Evolutionary conservation across 1,140 invertebrate species (phyloP).

Genomic region (Riptortus pedestris): DNA sequence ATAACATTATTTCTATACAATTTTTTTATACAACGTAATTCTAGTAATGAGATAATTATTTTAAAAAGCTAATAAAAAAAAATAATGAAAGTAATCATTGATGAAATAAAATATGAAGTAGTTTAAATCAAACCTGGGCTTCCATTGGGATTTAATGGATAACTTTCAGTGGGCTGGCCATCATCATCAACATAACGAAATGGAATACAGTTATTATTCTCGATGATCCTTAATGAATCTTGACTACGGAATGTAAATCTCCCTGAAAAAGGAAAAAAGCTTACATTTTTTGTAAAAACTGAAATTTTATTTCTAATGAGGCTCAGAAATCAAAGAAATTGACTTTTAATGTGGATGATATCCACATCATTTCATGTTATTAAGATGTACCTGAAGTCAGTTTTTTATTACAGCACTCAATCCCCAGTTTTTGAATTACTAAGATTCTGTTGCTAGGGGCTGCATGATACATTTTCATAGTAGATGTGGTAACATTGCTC

Average conservation of each 20-base stretch:
- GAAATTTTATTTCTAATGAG: background rate
- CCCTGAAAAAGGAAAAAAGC: constrained; percentile 37
- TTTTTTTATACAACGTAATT: no score
- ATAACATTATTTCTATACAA: no score
- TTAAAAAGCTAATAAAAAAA: no score
- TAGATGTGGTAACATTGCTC: no score
- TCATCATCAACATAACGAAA: constrained; percentile 76
- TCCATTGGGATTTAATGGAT: constrained; percentile 93
- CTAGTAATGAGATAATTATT: no score
- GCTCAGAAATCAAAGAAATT: background rate
- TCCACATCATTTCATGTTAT: no score
- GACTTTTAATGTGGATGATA: background rate
- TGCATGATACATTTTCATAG: no score
- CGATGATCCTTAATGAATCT: constrained; percentile 45
- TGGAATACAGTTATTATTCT: constrained; percentile 53
- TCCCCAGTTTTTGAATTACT: no score
- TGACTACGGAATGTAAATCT: constrained; percentile 45
- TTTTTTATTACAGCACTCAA: no score
- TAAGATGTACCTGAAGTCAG: no score
- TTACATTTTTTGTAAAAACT: background rate
- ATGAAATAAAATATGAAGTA: background rate
- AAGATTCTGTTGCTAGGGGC: no score
- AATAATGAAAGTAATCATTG: no score
- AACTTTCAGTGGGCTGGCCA: constrained; percentile 60
- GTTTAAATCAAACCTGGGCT: constrained; percentile 51